Evolutionary conservation across 92 coral and sea anemone species (phyloP).

Genomic region (Zoanthus sociatus): DNA sequence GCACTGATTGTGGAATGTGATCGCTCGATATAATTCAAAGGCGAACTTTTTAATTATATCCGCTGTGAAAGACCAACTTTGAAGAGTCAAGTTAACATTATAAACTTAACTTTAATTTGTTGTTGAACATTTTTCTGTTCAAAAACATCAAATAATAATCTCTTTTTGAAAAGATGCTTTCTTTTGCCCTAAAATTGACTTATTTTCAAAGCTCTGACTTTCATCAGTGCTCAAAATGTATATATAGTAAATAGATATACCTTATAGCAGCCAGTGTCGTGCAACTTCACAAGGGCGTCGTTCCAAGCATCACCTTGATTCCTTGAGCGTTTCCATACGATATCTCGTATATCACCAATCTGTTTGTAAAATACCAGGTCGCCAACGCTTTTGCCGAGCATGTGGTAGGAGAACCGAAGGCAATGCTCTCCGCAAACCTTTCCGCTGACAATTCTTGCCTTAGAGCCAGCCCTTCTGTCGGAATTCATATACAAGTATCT

Average conservation of each 20-base stretch:
- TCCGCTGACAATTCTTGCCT: constrained; percentile 73
- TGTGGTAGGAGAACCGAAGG: constrained; percentile 85
- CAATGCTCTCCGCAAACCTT: constrained; percentile 77
- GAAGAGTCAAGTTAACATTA: too few relatives aligned
- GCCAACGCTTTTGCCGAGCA: constrained; percentile 80
- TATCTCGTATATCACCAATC: constrained; percentile 40
- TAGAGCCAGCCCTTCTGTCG: constrained; percentile 63
- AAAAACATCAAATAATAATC: too few relatives aligned
- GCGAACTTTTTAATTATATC: too few relatives aligned
- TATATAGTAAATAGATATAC: constrained; percentile 29
- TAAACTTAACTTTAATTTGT: too few relatives aligned
- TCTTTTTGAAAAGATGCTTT: too few relatives aligned
- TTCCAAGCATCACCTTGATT: constrained; percentile 76
- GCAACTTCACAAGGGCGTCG: constrained; percentile 64
- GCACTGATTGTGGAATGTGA: too few relatives aligned
- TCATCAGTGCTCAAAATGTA: too few relatives aligned
- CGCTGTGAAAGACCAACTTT: too few relatives aligned
- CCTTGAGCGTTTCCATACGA: constrained; percentile 73
- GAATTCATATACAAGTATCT: constrained; percentile 75
- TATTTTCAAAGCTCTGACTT: too few relatives aligned
- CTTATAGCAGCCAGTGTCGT: constrained; percentile 71
- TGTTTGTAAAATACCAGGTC: constrained; percentile 68
- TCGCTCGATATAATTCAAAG: too few relatives aligned
- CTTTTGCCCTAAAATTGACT: too few relatives aligned
- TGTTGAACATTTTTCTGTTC: too few relatives aligned